Evolutionary conservation across 2,797 vertebrate species (phyloP).

Genomic region (Lates japonicus): DNA sequence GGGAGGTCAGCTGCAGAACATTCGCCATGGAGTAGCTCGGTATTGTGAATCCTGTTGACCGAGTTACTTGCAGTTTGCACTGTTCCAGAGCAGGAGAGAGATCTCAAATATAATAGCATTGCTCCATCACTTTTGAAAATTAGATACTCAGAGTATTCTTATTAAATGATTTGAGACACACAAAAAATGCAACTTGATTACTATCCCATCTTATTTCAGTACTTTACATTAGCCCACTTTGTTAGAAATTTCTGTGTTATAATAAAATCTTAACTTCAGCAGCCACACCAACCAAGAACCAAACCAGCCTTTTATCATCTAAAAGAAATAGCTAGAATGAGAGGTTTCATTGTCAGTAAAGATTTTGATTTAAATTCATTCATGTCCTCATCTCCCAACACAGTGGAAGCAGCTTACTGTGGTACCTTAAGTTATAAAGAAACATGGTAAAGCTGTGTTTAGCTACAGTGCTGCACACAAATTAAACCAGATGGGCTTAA

Average conservation of each 20-base stretch:
- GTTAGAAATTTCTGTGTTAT: neutral
- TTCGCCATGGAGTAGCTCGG: constrained; percentile 7
- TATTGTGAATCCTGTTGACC: neutral
- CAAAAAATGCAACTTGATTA: neutral
- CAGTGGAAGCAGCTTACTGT: too few species aligned
- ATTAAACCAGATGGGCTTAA: too few species aligned
- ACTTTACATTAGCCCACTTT: neutral
- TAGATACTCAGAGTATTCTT: neutral
- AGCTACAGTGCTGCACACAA: too few species aligned
- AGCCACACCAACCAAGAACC: too few species aligned
- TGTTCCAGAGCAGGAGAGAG: neutral
- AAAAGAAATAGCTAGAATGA: neutral
- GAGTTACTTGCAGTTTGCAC: constrained; percentile 1
- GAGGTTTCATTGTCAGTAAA: neutral
- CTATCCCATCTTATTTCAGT: neutral
- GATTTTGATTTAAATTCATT: too few species aligned
- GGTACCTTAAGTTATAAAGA: too few species aligned
- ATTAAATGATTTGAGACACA: neutral
- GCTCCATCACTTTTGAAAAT: neutral
- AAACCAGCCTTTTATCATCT: neutral
- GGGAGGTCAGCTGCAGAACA: constrained; percentile 33
- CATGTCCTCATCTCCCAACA: too few species aligned
- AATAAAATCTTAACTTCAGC: neutral
- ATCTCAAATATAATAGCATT: neutral
- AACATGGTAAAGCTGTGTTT: too few species aligned